phyloP scores from a whole-genome alignment of 2,113 vertebrate species.

The Suncus etruscus region DNA sequence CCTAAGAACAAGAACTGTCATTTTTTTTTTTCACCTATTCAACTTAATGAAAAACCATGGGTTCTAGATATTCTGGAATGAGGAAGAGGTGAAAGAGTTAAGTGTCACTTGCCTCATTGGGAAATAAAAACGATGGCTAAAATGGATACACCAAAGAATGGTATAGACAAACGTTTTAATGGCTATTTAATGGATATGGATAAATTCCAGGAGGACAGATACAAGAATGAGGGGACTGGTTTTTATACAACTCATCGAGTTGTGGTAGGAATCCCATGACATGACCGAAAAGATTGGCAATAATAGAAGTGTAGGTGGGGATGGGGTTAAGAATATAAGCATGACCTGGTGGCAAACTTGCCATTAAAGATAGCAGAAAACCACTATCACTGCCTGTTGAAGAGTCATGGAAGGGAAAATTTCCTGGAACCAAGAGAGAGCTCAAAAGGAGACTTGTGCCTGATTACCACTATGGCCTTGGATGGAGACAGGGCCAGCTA shows the following conservation, averaged over 20 bases:
- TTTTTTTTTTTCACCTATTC: conserved; percentile 14
- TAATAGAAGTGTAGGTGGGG: no score
- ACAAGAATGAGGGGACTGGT: not conserved
- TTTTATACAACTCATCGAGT: not conserved
- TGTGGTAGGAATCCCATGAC: no score
- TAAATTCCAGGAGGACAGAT: not conserved
- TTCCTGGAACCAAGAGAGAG: no score
- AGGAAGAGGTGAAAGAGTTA: not conserved
- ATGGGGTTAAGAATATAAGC: no score
- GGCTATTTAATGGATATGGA: no score
- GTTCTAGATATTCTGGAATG: not conserved
- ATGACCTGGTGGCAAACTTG: no score
- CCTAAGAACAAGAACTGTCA: conserved; percentile 23
- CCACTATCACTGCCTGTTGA: no score
- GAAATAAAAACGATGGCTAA: conserved; percentile 12
- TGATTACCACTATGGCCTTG: no score
- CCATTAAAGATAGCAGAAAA: no score
- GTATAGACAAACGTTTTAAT: not conserved
- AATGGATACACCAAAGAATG: conserved; percentile 14
- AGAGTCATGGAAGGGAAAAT: not conserved
- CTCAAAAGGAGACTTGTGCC: no score
- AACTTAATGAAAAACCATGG: not conserved
- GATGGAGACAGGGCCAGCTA: no score
- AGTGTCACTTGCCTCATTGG: not conserved
- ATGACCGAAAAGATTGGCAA: no score